These are phyloP conservation scores for Hassar affinis DNA, from an alignment of 2,113 vertebrate species.

Conservation along the genomic window DNA sequence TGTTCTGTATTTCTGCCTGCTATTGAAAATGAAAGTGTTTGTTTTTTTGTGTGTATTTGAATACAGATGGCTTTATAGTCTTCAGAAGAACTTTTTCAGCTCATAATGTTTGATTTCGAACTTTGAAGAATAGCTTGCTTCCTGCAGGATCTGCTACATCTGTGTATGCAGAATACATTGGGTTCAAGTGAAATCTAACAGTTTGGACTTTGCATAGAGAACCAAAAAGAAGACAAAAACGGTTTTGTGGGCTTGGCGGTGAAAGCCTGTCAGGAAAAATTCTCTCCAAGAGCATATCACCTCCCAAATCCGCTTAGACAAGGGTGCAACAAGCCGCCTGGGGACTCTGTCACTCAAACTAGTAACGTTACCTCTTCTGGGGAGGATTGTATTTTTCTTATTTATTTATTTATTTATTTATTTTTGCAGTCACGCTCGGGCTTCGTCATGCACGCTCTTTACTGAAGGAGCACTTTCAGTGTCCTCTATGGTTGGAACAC, in stretches of 20 bases:
- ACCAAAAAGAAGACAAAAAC: conserved; percentile 44
- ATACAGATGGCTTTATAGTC: background rate
- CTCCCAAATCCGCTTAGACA: conserved; percentile 61
- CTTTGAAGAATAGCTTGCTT: background rate
- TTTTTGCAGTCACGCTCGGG: conserved; percentile 63
- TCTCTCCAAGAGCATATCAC: conserved; percentile 53
- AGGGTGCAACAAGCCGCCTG: conserved; percentile 52
- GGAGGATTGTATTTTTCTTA: conserved; percentile 53
- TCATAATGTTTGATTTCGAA: background rate
- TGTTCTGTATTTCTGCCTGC: background rate
- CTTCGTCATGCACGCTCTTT: conserved; percentile 50
- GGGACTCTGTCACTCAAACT: conserved; percentile 63
- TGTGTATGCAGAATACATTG: background rate
- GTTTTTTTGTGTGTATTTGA: background rate
- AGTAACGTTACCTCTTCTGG: conserved; percentile 53
- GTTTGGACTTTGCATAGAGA: conserved; percentile 32
- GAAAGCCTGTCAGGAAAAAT: conserved; percentile 52
- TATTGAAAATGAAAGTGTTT: background rate
- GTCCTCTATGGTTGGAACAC: conserved; percentile 50
- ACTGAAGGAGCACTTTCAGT: conserved; percentile 29
- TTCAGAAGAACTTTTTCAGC: background rate
- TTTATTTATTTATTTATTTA: background rate
- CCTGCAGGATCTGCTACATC: conserved; percentile 7
- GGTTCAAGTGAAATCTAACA: conserved; percentile 33
- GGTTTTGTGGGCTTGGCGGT: conserved; percentile 42